Percentiles rank a stretch among this genome's conserved stretches.
Evolutionary conservation across 64 coral and sea anemone genomes (phyloP).

Genomic region (Acropora yongei): DNA sequence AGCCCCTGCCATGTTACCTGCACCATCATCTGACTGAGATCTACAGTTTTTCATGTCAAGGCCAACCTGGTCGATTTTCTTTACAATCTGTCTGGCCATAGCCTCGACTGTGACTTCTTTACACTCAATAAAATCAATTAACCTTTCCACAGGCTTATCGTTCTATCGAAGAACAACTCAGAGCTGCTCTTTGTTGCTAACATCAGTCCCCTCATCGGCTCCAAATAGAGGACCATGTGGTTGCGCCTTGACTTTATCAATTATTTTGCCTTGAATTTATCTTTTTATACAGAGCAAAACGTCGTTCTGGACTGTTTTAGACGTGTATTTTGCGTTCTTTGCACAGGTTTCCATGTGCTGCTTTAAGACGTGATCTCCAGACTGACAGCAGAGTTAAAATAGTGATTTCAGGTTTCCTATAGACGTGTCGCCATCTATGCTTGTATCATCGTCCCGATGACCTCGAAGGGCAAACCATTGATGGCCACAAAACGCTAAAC

Average conservation of each 20-base stretch:
- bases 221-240: no score
- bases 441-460: conserved; percentile 59
- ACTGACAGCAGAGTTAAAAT: conserved; percentile 42
- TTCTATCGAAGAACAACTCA: conserved; percentile 36
- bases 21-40: no score
- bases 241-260: no score
- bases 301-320: conserved; percentile 72
- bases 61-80: no score
- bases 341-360: conserved; percentile 65
- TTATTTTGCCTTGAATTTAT: no score
- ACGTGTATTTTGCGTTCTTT: conserved; percentile 67
- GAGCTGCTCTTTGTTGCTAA: conserved; percentile 45
- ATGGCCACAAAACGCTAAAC: conserved; percentile 55
- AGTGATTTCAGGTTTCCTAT: conserved; percentile 61
- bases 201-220: conserved; percentile 47
- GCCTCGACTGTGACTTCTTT: conserved; percentile 3
- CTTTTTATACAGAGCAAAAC: conserved; percentile 35
- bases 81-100: no score
- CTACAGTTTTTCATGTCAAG: no score
- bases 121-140: conserved; percentile 46
- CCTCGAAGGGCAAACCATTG: conserved; percentile 61
- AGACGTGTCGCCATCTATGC: conserved; percentile 22
- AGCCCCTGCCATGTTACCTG: no score
- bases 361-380: conserved; percentile 54
- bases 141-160: conserved; percentile 32